Evolutionary conservation across 1,140 invertebrate species (phyloP).

Genomic region (Phymorhynchus buccinoides): DNA sequence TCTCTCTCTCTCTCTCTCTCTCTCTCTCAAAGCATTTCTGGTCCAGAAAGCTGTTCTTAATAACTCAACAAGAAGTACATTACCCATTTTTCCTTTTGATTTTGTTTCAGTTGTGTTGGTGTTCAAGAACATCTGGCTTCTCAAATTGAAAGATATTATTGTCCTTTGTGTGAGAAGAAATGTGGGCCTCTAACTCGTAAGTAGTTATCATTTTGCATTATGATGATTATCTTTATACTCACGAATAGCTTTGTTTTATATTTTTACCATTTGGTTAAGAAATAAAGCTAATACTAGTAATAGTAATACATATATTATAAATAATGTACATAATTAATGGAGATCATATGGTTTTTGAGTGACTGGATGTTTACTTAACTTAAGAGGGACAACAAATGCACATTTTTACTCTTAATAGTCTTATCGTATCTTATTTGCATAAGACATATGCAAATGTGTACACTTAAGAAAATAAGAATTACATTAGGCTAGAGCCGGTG

Average conservation of each 20-base stretch:
- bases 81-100: constrained; percentile 31
- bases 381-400: no score
- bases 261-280: neutral
- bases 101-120: constrained; percentile 83
- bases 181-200: constrained; percentile 86
- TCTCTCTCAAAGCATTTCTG: neutral
- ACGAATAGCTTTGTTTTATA: neutral
- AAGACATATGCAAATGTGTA: no score
- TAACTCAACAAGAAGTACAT: neutral
- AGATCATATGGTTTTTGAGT: no score
- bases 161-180: constrained; percentile 83
- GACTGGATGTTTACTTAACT: neutral
- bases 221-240: neutral
- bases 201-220: constrained; percentile 61
- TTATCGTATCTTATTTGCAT: no score
- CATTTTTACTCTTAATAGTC: no score
- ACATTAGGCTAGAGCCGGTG: no score
- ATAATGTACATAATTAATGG: neutral
- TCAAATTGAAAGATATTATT: constrained; percentile 91
- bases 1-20: neutral
- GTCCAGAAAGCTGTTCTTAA: neutral
- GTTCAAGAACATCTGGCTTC: constrained; percentile 85
- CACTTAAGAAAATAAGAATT: no score
- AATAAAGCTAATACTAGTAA: neutral
- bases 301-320: neutral